Percentiles rank a stretch among this genome's conserved stretches.
Evolutionary conservation across 2,113 vertebrate species (phyloP).

Genomic region (Aythya baeri): DNA sequence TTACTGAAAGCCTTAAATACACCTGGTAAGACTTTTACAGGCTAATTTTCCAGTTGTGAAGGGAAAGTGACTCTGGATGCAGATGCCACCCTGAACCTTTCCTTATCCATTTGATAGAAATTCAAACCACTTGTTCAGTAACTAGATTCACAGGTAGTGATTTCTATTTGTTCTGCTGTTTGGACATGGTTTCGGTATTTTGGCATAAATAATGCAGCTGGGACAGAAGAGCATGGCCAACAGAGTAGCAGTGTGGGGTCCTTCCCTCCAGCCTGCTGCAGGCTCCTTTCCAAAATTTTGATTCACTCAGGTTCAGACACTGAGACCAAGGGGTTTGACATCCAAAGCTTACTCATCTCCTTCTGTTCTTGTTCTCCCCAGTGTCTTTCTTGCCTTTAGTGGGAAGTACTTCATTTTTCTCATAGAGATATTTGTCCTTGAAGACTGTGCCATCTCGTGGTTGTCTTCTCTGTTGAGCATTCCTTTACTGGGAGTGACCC

Average conservation of each 20-base stretch:
- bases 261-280: neutral
- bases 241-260: neutral
- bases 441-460: constrained; percentile 4
- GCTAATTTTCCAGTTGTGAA: neutral
- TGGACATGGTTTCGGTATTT: neutral
- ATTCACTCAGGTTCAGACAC: neutral
- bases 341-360: neutral
- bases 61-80: neutral
- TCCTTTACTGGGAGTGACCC: neutral
- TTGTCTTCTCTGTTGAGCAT: neutral
- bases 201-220: neutral
- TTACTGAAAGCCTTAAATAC: neutral
- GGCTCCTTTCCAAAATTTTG: neutral
- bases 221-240: neutral
- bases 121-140: neutral
- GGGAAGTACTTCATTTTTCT: neutral
- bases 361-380: neutral
- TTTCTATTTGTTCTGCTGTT: neutral
- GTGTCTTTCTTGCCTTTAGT: neutral
- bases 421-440: neutral
- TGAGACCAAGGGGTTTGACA: neutral
- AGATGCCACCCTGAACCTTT: neutral
- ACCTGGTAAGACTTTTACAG: neutral
- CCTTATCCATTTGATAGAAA: neutral
- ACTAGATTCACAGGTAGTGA: neutral